phyloP scores from a whole-genome alignment of 2,888 invertebrate genomes.

The Melanostoma mellinum region DNA sequence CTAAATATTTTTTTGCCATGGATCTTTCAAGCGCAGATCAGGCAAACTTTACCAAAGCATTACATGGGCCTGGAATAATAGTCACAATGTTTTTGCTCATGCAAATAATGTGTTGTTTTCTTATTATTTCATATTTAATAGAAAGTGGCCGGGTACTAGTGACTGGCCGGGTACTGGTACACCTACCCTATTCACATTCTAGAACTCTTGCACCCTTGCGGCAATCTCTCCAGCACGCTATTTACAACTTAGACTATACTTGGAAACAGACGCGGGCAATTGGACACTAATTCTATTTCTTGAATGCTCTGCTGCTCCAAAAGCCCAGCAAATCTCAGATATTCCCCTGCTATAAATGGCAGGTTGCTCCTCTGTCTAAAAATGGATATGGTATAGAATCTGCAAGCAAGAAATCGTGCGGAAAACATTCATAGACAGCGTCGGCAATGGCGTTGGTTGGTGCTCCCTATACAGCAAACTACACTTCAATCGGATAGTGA shows the following conservation, averaged over 20 bases:
- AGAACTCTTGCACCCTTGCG: slow-evolving; percentile 20
- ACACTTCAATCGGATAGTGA: slow-evolving; percentile 63
- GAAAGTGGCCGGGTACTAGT: too few species aligned
- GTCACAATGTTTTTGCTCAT: too few species aligned
- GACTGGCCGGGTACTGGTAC: too few species aligned
- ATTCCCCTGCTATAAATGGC: slow-evolving; percentile 59
- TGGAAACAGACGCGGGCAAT: slow-evolving; percentile 59
- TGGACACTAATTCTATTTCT: slow-evolving; percentile 68
- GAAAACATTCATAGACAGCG: slow-evolving; percentile 57
- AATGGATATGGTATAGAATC: slow-evolving; percentile 61
- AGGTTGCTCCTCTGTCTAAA: slow-evolving; percentile 58
- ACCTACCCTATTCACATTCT: slow-evolving; percentile 11
- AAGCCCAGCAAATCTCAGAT: slow-evolving; percentile 30
- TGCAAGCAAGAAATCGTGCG: slow-evolving; percentile 68
- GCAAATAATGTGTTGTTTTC: too few species aligned
- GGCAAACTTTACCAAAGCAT: too few species aligned
- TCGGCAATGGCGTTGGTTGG: background rate
- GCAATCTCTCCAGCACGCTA: slow-evolving; percentile 14
- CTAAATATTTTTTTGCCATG: too few species aligned
- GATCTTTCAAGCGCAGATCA: too few species aligned
- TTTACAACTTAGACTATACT: slow-evolving; percentile 33
- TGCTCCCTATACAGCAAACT: slow-evolving; percentile 32
- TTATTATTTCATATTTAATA: too few species aligned
- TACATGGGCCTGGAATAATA: too few species aligned
- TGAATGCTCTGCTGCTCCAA: slow-evolving; percentile 34